phyloP scores from a whole-genome alignment of 2,888 invertebrate species.

The Saturnia pavonia region DNA sequence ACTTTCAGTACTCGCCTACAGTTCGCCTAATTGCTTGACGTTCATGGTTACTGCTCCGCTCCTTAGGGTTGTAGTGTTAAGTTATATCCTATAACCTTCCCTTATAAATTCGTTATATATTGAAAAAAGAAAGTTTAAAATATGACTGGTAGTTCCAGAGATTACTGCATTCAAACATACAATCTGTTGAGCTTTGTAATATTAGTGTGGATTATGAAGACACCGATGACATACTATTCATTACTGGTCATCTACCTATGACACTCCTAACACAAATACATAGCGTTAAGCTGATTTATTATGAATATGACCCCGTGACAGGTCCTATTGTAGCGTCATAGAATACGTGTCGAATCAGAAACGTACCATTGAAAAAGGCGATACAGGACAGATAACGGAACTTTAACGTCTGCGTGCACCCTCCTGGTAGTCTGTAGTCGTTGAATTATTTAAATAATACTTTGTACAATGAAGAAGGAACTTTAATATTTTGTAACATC shows the following conservation, averaged over 20 bases:
- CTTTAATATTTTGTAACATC: constrained; percentile 1
- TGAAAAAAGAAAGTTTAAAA: no score
- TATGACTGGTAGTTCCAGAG: no score
- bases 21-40: no score
- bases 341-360: constrained; percentile 77
- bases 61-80: no score
- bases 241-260: constrained; percentile 59
- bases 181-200: no score
- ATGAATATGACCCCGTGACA: constrained; percentile 70
- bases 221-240: constrained; percentile 5
- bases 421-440: constrained; percentile 12
- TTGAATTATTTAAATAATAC: constrained; percentile 9
- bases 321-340: constrained; percentile 66
- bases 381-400: constrained; percentile 74
- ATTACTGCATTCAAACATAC: no score
- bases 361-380: constrained; percentile 70
- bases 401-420: constrained; percentile 28
- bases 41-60: no score
- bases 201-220: neutral
- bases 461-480: constrained; percentile 4
- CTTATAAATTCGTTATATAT: no score
- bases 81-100: no score
- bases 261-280: constrained; percentile 71
- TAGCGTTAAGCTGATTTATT: constrained; percentile 50
- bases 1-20: no score